Percentiles rank a stretch among this genome's conserved stretches.
These are phyloP conservation scores for Drosophila lowei DNA, from an alignment of 1,140 invertebrate species.

Conservation along the genomic window DNA sequence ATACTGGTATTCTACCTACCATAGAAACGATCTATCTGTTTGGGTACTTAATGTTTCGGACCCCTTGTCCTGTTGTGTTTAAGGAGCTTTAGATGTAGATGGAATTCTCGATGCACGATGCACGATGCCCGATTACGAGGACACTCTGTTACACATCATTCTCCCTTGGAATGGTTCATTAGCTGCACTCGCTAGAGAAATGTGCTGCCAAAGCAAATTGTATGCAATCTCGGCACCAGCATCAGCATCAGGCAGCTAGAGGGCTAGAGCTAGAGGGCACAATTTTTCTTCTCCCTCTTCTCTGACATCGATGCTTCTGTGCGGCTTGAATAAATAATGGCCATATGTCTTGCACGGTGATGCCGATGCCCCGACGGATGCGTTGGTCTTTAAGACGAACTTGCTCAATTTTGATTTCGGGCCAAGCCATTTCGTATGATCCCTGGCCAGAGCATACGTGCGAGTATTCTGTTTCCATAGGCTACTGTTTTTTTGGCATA, in stretches of 20 bases:
- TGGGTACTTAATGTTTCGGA: not conserved
- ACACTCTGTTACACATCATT: slow-evolving; percentile 40
- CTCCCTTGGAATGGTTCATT: slow-evolving; percentile 63
- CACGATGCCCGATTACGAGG: slow-evolving; percentile 8
- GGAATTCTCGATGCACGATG: slow-evolving; percentile 25
- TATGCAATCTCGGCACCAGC: slow-evolving; percentile 72
- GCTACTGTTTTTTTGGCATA: not conserved
- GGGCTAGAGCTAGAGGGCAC: slow-evolving; percentile 38
- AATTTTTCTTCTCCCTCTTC: slow-evolving; percentile 44
- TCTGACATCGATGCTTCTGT: slow-evolving; percentile 9
- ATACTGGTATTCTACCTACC: too few species aligned
- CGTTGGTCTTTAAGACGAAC: slow-evolving; percentile 42
- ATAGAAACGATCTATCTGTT: too few species aligned
- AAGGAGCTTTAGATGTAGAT: slow-evolving; percentile 17
- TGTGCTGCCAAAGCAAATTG: slow-evolving; percentile 74
- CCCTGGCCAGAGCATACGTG: not conserved
- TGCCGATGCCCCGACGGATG: slow-evolving; percentile 43
- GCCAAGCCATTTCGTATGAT: slow-evolving; percentile 5
- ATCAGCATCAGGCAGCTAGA: slow-evolving; percentile 16
- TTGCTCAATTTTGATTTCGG: slow-evolving; percentile 34
- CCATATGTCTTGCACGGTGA: slow-evolving; percentile 60
- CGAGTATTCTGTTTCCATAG: slow-evolving; percentile 5
- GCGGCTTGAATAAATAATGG: slow-evolving; percentile 75
- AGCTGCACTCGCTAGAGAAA: slow-evolving; percentile 66
- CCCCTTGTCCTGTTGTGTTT: not conserved